Evolutionary conservation across 2,888 invertebrate species (phyloP).

Genomic region (Glaucopsyche alexis): DNA sequence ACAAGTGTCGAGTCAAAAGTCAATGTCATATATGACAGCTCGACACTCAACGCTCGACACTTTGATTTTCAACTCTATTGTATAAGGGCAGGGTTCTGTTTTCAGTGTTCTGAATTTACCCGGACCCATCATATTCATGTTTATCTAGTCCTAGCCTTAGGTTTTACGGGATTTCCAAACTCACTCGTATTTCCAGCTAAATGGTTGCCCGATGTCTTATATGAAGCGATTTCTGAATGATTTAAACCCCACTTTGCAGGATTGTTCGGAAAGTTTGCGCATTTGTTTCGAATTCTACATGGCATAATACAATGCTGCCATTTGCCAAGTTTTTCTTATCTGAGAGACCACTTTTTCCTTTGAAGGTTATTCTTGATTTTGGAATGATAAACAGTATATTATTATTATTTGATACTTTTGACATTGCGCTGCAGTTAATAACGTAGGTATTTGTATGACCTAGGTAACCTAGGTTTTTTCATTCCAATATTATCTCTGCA

Average conservation of each 20-base stretch:
- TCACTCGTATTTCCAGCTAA: no score
- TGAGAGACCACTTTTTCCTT: background rate
- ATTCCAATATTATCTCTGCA: background rate
- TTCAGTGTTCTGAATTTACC: no score
- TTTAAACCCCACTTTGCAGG: background rate
- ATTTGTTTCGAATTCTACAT: background rate
- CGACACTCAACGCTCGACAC: no score
- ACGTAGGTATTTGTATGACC: background rate
- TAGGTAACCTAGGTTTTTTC: constrained; percentile 2
- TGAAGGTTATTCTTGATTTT: background rate
- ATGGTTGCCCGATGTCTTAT: background rate
- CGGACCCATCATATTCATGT: no score
- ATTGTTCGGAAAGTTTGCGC: background rate
- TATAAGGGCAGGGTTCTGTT: no score
- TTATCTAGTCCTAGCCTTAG: no score
- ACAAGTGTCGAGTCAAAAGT: no score
- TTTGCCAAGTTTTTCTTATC: background rate
- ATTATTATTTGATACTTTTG: background rate
- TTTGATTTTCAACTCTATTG: no score
- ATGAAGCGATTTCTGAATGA: background rate
- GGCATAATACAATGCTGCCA: background rate
- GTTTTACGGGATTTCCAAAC: no score
- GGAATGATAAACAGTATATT: background rate
- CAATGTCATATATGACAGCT: no score
- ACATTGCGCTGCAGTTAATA: background rate